Percentiles rank a stretch among this genome's conserved stretches.
Evolutionary conservation across 2,113 vertebrate species (phyloP).

Genomic region (Opisthocomus hoazin): DNA sequence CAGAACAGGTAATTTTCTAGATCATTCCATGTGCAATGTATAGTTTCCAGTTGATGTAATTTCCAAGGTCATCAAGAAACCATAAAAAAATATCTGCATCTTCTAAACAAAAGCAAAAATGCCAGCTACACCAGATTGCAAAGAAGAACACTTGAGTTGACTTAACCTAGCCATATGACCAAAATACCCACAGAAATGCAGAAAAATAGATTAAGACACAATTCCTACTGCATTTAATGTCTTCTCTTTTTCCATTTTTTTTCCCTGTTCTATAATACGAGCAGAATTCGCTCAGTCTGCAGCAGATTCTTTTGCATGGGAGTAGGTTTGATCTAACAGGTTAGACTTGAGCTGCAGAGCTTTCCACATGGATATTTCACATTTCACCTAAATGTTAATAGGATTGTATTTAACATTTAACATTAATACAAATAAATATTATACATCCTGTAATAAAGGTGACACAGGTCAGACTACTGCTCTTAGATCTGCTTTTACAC

Average conservation of each 20-base stretch:
- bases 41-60: neutral
- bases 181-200: neutral
- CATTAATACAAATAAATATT: neutral
- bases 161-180: neutral
- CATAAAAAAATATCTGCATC: neutral
- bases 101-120: slow-evolving; percentile 3
- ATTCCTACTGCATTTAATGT: neutral
- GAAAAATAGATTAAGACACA: neutral
- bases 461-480: neutral
- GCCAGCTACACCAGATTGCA: neutral
- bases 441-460: neutral
- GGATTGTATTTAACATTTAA: neutral
- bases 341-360: neutral
- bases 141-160: neutral
- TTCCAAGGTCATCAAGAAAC: neutral
- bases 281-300: neutral
- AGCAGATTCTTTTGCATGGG: neutral
- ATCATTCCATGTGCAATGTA: neutral
- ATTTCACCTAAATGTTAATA: neutral
- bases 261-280: neutral
- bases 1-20: neutral
- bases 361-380: neutral
- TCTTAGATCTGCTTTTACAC: neutral
- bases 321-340: neutral
- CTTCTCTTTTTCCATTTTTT: neutral